phyloP scores from a whole-genome alignment of 2,113 vertebrate genomes.

The Thalassoma bifasciatum region DNA sequence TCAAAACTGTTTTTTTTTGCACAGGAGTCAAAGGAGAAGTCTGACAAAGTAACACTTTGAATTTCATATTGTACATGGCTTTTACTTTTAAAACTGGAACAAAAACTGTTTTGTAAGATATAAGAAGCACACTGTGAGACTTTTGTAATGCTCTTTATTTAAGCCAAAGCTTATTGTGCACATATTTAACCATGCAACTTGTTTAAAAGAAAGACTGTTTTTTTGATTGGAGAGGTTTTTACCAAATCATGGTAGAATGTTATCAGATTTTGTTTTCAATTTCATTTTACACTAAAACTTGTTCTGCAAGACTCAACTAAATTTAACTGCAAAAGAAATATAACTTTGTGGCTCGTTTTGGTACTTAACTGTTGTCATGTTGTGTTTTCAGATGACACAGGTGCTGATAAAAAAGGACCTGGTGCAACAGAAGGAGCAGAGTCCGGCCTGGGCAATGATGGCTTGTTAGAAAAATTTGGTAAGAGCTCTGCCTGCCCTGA shows the following conservation, averaged over 20 bases:
- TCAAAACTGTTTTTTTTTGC: slow-evolving; percentile 9
- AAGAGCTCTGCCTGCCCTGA: slow-evolving; percentile 58
- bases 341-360: not conserved
- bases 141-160: not conserved
- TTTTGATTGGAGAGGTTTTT: too few relatives aligned
- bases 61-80: too few relatives aligned
- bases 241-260: too few relatives aligned
- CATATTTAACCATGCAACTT: not conserved
- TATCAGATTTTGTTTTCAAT: too few relatives aligned
- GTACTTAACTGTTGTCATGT: not conserved
- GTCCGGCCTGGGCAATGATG: slow-evolving; percentile 81
- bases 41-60: not conserved
- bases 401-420: slow-evolving; percentile 82
- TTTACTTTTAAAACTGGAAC: not conserved
- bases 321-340: not conserved
- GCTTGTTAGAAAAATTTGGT: slow-evolving; percentile 89
- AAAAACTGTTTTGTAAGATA: not conserved
- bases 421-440: slow-evolving; percentile 71
- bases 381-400: slow-evolving; percentile 86
- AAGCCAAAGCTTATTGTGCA: not conserved
- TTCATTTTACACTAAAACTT: too few relatives aligned
- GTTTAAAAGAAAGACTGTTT: not conserved
- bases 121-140: not conserved
- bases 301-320: not conserved
- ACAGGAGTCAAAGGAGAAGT: not conserved